Percentiles rank a stretch among this genome's conserved stretches.
Conservation (phyloP, 2,797 vertebrate genomes). For the Poeciliopsis turneri region DNA sequence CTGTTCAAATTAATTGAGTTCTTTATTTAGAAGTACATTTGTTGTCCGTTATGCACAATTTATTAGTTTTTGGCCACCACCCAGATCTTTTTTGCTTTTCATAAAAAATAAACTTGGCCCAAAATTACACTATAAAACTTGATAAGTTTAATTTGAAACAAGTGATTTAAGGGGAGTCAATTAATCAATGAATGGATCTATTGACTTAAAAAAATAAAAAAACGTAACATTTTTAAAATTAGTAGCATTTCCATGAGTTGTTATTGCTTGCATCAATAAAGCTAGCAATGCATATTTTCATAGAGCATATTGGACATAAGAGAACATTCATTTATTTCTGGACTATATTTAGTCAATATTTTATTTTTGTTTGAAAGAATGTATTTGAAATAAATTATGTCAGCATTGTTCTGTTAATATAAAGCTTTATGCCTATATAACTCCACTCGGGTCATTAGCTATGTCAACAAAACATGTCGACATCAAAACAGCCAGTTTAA, state of each 20-base stretch:
- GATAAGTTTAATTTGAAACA: neutral
- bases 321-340: neutral
- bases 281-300: neutral
- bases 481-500: neutral
- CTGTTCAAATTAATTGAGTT: neutral
- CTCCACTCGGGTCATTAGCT: no score
- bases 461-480: neutral
- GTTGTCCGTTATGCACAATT: neutral
- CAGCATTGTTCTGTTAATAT: neutral
- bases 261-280: neutral
- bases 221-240: neutral
- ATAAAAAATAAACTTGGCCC: neutral
- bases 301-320: neutral
- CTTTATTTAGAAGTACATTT: neutral
- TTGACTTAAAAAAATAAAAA: neutral
- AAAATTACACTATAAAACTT: neutral
- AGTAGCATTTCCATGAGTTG: neutral
- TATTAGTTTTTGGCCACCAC: neutral
- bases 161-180: neutral
- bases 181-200: neutral
- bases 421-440: neutral
- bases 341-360: neutral
- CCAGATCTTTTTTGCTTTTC: neutral
- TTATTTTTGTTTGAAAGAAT: neutral
- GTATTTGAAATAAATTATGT: neutral